Base-by-base conservation (phyloP, 2,888 invertebrate species). In the Hirtodrosophila cameraria region DNA sequence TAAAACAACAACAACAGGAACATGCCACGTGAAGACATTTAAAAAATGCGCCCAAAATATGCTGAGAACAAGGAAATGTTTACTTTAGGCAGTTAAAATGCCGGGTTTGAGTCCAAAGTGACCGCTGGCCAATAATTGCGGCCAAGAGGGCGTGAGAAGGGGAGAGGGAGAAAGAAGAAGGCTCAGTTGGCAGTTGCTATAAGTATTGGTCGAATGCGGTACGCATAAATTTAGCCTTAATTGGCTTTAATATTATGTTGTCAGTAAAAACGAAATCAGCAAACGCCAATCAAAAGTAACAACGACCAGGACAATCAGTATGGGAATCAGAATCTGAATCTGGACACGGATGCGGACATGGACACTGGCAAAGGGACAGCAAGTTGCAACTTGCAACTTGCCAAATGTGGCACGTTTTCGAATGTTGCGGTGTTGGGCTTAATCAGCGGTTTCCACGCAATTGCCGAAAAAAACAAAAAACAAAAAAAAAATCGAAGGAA, bases 211-310 rank as follows among this genome's bases (percentile, higher is more conserved):
- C 72, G 69, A 66, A 66, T 79, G 75, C 76, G 66, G 83, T 46
- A 80, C 86, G 81, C 83, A 85, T 85, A 85, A 85, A 85, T 85
- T 86, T 85, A 78, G 66, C 85, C 83, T 78, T 85, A 85, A 85
- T 85, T 85, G 85, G 86, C 76, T 81, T 76, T 85, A 85, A 85
- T 85, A 85, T 85, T 86, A 85, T 85, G 85, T 84, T 85, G 85
- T 82, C 84, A 80, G 85, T 67, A 54, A 74, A 64, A 55, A 46
- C 54, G 60, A 73, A 74, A 74, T 73, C 73, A 70, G 58, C 58
- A 66, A 63, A 81, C 78, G 69, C 73, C 73, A 81, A 84, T 81
- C 81, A 81, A 80, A 80, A 81, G 75, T 63, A 70, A 62, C 81
- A 75, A 57, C 59, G 38, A 42, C 30, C 50, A 35, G 46, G 67